Evolutionary conservation across 1,140 invertebrate genomes (phyloP).

Genomic region (Caenorhabditis briggsae): DNA sequence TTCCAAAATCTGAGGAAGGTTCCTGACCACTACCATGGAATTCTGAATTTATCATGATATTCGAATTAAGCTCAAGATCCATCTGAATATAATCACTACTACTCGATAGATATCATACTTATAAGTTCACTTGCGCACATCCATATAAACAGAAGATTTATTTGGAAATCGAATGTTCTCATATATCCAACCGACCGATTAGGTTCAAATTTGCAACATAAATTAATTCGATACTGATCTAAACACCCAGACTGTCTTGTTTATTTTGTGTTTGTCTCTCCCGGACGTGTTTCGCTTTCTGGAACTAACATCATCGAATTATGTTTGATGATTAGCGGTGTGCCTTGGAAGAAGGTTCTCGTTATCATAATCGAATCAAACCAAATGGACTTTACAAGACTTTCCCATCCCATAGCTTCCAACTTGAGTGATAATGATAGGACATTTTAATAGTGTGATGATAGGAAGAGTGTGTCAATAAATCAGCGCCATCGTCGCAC

Average conservation of each 20-base stretch:
- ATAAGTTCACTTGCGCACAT: too few species aligned
- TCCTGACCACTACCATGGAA: too few species aligned
- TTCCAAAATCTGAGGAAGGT: too few species aligned
- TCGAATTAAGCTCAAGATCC: too few species aligned
- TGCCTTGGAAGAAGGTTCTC: conserved; percentile 4
- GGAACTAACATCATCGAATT: conserved; percentile 44
- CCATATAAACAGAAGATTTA: too few species aligned
- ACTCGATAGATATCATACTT: too few species aligned
- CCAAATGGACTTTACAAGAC: conserved; percentile 22
- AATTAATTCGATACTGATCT: conserved; percentile 57
- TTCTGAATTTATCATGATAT: background rate
- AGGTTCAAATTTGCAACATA: conserved; percentile 1
- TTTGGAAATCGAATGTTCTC: background rate
- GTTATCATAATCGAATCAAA: conserved; percentile 51
- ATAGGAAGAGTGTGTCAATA: background rate
- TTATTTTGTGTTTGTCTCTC: background rate
- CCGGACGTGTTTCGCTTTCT: conserved; percentile 8
- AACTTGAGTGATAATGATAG: conserved; percentile 5
- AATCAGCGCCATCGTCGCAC: conserved; percentile 2
- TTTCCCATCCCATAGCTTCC: background rate
- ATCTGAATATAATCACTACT: too few species aligned
- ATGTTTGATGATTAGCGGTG: conserved; percentile 2
- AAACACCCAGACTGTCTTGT: background rate
- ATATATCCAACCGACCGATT: background rate
- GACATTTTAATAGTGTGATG: background rate